Conservation (phyloP, 2,888 invertebrate genomes). For the Meliscaeva auricollis region DNA sequence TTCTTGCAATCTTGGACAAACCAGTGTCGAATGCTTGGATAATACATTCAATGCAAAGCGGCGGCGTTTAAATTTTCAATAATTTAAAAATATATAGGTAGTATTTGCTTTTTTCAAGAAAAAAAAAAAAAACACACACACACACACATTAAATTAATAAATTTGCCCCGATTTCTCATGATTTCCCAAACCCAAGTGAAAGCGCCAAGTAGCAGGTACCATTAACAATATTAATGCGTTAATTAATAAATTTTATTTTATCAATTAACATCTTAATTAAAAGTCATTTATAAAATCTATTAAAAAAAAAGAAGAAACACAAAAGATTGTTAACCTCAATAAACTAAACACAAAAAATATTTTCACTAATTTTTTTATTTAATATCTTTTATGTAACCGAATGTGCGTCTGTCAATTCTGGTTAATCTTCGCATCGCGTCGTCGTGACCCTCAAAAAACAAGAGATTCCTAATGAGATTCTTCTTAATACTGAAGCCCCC, state of each 20-base stretch:
- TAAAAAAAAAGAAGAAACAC: background rate
- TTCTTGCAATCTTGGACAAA: too few relatives aligned
- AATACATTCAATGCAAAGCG: too few relatives aligned
- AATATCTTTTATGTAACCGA: background rate
- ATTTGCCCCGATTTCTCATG: too few relatives aligned
- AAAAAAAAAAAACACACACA: too few relatives aligned
- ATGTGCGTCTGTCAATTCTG: constrained; percentile 5
- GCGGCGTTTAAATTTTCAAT: too few relatives aligned
- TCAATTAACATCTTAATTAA: constrained; percentile 15
- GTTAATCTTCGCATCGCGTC: too few relatives aligned
- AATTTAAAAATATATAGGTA: too few relatives aligned
- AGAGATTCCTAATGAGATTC: constrained; percentile 10
- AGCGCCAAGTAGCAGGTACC: background rate
- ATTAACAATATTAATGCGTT: background rate
- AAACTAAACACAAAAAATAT: background rate
- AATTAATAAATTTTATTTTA: background rate
- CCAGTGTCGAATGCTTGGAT: too few relatives aligned
- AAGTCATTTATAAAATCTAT: background rate
- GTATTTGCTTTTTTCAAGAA: too few relatives aligned
- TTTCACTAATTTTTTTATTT: constrained; percentile 11
- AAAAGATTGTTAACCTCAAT: background rate
- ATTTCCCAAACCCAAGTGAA: constrained; percentile 1
- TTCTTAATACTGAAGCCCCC: background rate
- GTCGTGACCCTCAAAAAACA: background rate
- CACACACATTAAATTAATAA: too few relatives aligned